Conservation (phyloP, 2,888 invertebrate species). For the Idaea straminata region DNA sequence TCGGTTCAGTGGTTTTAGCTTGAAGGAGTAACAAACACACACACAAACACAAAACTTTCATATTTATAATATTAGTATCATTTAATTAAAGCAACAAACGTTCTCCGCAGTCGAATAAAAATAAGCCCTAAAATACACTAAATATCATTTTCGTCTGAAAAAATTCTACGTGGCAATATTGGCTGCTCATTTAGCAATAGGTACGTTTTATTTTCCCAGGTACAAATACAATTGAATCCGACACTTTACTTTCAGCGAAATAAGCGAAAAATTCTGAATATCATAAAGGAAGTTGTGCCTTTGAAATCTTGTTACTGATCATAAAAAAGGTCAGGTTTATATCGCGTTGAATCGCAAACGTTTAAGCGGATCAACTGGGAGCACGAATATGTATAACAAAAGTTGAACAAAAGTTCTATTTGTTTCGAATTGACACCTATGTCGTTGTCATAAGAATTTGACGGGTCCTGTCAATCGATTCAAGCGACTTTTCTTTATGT, state of each 20-base stretch:
- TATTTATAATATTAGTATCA: too few relatives aligned
- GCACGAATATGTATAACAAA: too few relatives aligned
- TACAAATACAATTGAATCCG: not conserved
- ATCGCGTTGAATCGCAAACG: not conserved
- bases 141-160: too few relatives aligned
- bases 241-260: not conserved
- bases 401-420: not conserved
- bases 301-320: not conserved
- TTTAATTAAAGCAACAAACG: too few relatives aligned
- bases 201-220: not conserved
- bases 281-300: not conserved
- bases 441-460: not conserved
- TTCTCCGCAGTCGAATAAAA: too few relatives aligned
- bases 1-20: too few relatives aligned
- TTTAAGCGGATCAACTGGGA: not conserved
- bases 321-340: slow-evolving; percentile 1
- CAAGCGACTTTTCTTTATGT: too few relatives aligned
- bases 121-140: too few relatives aligned
- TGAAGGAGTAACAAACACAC: too few relatives aligned
- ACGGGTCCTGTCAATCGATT: not conserved
- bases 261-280: not conserved
- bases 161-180: too few relatives aligned
- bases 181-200: not conserved
- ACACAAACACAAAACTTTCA: too few relatives aligned
- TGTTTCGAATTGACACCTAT: slow-evolving; percentile 2